Evolutionary conservation across 2,113 vertebrate species (phyloP).

Genomic region (Erythrocercus mccallii): DNA sequence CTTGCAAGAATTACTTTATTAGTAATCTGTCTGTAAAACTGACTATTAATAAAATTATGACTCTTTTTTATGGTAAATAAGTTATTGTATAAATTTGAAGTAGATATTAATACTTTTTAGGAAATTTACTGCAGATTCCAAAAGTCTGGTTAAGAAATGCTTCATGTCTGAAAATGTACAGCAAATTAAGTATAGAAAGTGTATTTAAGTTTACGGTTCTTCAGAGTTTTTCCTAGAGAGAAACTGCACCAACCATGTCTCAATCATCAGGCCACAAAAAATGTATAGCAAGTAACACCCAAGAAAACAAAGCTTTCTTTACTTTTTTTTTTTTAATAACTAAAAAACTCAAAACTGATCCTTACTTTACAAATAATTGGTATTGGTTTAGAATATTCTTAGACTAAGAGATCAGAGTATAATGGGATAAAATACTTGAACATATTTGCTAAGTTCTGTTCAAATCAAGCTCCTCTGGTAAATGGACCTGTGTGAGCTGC

Average conservation of each 20-base stretch:
- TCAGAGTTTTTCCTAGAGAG: not conserved
- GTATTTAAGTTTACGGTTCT: not conserved
- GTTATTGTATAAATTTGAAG: not conserved
- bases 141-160: not conserved
- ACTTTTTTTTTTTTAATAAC: not conserved
- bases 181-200: not conserved
- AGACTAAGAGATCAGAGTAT: not conserved
- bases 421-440: not conserved
- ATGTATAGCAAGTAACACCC: not conserved
- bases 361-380: not conserved
- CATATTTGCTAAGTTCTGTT: not conserved
- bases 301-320: not conserved
- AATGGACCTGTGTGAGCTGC: not conserved
- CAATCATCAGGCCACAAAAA: not conserved
- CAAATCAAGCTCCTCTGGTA: not conserved
- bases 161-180: not conserved
- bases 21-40: not conserved
- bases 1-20: not conserved
- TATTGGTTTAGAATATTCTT: not conserved
- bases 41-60: not conserved
- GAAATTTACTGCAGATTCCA: not conserved
- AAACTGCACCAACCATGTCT: not conserved
- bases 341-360: not conserved
- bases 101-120: not conserved
- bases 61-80: not conserved